phyloP scores from a whole-genome alignment of 2,113 vertebrate species.

The Progne subis region DNA sequence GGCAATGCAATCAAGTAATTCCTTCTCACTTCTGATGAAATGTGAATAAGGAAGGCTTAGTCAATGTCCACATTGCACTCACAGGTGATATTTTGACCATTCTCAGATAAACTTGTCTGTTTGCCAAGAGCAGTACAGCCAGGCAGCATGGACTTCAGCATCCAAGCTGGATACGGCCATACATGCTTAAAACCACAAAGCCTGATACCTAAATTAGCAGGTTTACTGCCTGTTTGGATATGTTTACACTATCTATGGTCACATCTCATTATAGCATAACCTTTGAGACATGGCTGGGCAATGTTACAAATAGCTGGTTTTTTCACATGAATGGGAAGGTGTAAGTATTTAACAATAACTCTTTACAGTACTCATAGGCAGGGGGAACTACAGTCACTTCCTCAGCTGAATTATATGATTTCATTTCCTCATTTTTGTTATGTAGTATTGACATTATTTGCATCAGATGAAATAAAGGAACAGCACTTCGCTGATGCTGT shows the following conservation, averaged over 20 bases:
- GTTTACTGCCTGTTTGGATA: not conserved
- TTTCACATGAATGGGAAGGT: not conserved
- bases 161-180: not conserved
- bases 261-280: not conserved
- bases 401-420: slow-evolving; percentile 3
- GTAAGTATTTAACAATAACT: not conserved
- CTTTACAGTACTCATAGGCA: not conserved
- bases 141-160: not conserved
- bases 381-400: slow-evolving; percentile 15
- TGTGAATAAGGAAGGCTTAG: not conserved
- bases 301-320: not conserved
- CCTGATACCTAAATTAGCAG: not conserved
- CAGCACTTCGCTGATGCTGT: not conserved
- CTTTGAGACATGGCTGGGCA: not conserved
- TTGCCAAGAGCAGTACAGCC: not conserved
- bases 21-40: not conserved
- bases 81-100: not conserved
- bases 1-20: not conserved
- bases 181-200: not conserved
- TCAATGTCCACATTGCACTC: not conserved
- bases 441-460: not conserved
- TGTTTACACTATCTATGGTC: not conserved
- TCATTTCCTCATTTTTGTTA: slow-evolving; percentile 47
- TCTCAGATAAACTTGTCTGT: not conserved
- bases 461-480: not conserved